phyloP scores from a whole-genome alignment of 1,140 invertebrate species.

The Meloidogyne hapla region DNA sequence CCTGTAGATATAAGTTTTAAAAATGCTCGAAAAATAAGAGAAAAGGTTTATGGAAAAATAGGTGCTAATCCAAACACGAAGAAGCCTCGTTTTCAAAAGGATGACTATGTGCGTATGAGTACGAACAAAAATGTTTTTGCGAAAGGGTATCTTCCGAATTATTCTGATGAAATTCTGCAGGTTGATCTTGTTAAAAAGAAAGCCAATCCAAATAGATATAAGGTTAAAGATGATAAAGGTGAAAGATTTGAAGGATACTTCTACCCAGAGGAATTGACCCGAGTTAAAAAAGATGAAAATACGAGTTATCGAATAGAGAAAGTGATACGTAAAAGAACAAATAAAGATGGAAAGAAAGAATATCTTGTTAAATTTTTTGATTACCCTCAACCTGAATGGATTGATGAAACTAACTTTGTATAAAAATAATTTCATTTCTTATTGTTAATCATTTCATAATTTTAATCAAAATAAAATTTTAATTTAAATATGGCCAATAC shows the following conservation, averaged over 20 bases:
- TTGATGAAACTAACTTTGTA: slow-evolving; percentile 1
- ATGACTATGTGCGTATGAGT: slow-evolving; percentile 13
- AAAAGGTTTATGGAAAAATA: not conserved
- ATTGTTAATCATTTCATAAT: not conserved
- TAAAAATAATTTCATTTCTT: not conserved
- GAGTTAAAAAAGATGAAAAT: slow-evolving; percentile 3
- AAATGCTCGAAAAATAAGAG: slow-evolving; percentile 11
- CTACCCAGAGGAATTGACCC: not conserved
- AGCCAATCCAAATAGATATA: not conserved
- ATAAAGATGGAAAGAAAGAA: slow-evolving; percentile 17
- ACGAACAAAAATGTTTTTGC: slow-evolving; percentile 18
- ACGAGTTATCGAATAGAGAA: not conserved
- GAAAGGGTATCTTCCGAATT: slow-evolving; percentile 23
- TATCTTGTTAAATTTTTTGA: slow-evolving; percentile 27
- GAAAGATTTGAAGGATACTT: slow-evolving; percentile 14
- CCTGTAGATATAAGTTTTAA: slow-evolving; percentile 27
- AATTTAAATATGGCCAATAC: not conserved
- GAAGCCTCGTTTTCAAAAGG: not conserved
- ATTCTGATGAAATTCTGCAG: slow-evolving; percentile 31
- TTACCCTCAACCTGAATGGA: slow-evolving; percentile 8
- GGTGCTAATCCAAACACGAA: not conserved
- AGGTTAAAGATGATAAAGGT: not conserved
- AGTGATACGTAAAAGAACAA: not conserved
- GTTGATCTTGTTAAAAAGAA: slow-evolving; percentile 9
- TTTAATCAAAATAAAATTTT: slow-evolving; percentile 19